A percentile compares a stretch with the other conserved stretches of the same genome.
Evolutionary conservation across 2,797 vertebrate genomes (phyloP).

Genomic region (Hirundo rustica): DNA sequence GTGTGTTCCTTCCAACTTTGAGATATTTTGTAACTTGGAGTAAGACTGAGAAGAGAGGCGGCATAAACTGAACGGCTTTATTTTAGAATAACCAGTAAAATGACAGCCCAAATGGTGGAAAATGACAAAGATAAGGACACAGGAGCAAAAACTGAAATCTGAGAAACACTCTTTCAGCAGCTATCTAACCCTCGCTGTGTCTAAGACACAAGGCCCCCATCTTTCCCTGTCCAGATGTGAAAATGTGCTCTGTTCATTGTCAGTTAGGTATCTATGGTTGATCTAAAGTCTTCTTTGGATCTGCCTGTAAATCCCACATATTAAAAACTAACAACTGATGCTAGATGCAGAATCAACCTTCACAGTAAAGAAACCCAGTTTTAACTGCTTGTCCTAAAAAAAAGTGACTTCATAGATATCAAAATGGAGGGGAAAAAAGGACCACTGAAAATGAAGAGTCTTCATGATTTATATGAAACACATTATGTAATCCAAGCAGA

Average conservation of each 20-base stretch:
- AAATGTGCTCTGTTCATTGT: background rate
- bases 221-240: background rate
- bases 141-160: background rate
- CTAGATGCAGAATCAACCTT: background rate
- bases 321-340: background rate
- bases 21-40: background rate
- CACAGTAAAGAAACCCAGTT: background rate
- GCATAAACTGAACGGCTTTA: background rate
- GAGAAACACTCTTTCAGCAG: background rate
- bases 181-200: background rate
- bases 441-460: background rate
- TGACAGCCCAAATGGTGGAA: background rate
- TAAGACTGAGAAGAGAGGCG: background rate
- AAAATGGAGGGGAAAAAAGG: background rate
- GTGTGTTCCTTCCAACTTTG: background rate
- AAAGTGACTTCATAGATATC: background rate
- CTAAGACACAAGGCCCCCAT: background rate
- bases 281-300: background rate
- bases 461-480: background rate
- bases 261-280: background rate
- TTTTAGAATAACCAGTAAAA: background rate
- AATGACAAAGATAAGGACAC: background rate
- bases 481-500: background rate
- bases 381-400: background rate
- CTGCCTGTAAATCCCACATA: rapidly evolving